Evolutionary conservation across 2,888 invertebrate genomes (phyloP), one percentile per base, ranked within the genome.

Genomic region (Cenopis cana): DNA sequence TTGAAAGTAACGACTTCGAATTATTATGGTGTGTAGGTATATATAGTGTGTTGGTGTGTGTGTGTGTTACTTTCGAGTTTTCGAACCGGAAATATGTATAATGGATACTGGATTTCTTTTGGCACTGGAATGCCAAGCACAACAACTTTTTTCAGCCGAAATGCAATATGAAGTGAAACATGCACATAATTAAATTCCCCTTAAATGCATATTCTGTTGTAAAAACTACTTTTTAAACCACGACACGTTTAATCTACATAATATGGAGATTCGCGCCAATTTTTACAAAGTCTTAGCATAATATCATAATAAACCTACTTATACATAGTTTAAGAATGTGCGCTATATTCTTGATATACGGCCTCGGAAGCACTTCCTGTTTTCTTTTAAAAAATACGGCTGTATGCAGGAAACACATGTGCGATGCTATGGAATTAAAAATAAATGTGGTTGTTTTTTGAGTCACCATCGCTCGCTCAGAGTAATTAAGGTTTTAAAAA

Each of bases 171-270:
- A 54, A 64, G 24, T 33, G 17, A 59, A 59, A 70, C 57, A 68
- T 68, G 54, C 54, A 60, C 54, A 65, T 70, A 70, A 65, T 60
- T 70, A 60, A 46, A 46, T 54, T 70, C 66, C 29, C 70, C 59
- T 70, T 60, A 60, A 70, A 70, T 70, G 70, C 59, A 70, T 70
- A 70, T 70, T 66, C 54, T 46, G 24, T 55, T 20, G 18, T 36
- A 70, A 70, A 70, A 70, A 70, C 65, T 24, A 29, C 38, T 56
- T 49, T 59, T 69, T 65, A 66, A 60, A 36, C 60, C 60, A 54
- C 55, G 33, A 75, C 74, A 74, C 76, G 75, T 78, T 73, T 79
- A 83, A 87, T 89, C 84, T 87, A 76, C 88, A 89, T 89, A 86
- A 75, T 86, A 89, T 89, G 89, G 77, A 85, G 84, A 89, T 88